These are phyloP conservation scores for Sebastes schlegelii DNA, from an alignment of 2,113 vertebrate genomes.

Conservation along the genomic window DNA sequence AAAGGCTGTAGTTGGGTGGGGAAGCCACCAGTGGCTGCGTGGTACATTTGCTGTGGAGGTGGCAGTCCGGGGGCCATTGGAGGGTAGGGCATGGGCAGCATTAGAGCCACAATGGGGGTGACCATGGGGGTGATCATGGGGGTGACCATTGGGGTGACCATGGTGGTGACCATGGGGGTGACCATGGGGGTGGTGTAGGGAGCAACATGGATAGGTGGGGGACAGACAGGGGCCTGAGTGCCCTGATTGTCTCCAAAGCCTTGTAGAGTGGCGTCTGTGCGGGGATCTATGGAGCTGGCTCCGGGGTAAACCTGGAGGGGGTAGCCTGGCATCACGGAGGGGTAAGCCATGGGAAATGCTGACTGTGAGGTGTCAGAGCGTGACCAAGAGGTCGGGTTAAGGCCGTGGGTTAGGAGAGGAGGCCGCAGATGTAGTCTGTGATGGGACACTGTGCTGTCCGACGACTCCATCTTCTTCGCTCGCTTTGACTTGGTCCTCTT, in stretches of 20 bases:
- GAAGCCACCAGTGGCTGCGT: slow-evolving; percentile 69
- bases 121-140: slow-evolving; percentile 78
- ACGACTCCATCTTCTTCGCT: slow-evolving; percentile 87
- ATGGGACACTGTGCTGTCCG: slow-evolving; percentile 87
- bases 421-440: slow-evolving; percentile 63
- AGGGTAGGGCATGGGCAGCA: slow-evolving; percentile 87
- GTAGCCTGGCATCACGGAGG: slow-evolving; percentile 86
- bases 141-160: no score
- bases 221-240: slow-evolving; percentile 70
- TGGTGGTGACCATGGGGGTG: slow-evolving; percentile 83
- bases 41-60: slow-evolving; percentile 78
- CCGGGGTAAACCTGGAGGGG: slow-evolving; percentile 88
- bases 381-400: slow-evolving; percentile 89
- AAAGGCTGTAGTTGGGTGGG: slow-evolving; percentile 65
- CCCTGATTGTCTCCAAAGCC: slow-evolving; percentile 78
- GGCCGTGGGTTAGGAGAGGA: slow-evolving; percentile 72
- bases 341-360: slow-evolving; percentile 86
- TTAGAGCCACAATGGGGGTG: slow-evolving; percentile 88
- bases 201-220: slow-evolving; percentile 75
- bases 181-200: slow-evolving; percentile 84
- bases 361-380: slow-evolving; percentile 89
- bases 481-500: slow-evolving; percentile 90
- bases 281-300: slow-evolving; percentile 44
- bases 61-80: slow-evolving; percentile 73
- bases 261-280: slow-evolving; percentile 65